Conservation (phyloP, 2,113 vertebrate genomes). For the Hemichromis elongatus region DNA sequence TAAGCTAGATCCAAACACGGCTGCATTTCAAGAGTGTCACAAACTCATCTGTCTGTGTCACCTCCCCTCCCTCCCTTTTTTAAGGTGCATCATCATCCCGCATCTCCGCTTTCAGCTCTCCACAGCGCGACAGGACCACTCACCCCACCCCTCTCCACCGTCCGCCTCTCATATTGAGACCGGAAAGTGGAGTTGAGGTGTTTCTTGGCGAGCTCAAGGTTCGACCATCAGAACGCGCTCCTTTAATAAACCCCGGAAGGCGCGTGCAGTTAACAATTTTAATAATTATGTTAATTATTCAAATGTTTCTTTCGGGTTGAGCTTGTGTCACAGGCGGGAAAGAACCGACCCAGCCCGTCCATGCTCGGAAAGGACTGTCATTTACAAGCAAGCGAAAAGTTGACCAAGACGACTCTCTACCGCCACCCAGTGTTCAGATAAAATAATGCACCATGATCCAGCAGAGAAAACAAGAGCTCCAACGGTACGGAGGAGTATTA, state of each 20-base stretch:
- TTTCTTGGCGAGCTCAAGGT: neutral
- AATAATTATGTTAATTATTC: neutral
- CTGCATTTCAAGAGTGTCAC: neutral
- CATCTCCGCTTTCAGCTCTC: neutral
- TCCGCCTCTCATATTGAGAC: neutral
- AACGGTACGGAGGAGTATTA: neutral
- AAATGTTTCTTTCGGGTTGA: neutral
- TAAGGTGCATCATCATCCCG: neutral
- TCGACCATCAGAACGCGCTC: neutral
- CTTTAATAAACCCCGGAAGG: neutral
- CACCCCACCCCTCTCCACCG: neutral
- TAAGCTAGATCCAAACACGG: neutral
- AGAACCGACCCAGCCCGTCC: neutral
- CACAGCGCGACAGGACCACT: neutral
- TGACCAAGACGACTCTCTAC: neutral
- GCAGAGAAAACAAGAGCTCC: neutral
- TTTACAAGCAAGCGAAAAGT: neutral
- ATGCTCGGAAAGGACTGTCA: neutral
- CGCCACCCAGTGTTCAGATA: constrained; percentile 47
- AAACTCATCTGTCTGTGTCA: neutral
- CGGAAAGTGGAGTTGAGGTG: neutral
- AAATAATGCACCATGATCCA: neutral
- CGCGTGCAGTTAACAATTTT: neutral
- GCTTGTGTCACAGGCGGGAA: neutral
- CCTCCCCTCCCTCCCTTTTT: neutral